Conservation (phyloP, 2,888 invertebrate genomes). For the Coremacera marginata region DNA sequence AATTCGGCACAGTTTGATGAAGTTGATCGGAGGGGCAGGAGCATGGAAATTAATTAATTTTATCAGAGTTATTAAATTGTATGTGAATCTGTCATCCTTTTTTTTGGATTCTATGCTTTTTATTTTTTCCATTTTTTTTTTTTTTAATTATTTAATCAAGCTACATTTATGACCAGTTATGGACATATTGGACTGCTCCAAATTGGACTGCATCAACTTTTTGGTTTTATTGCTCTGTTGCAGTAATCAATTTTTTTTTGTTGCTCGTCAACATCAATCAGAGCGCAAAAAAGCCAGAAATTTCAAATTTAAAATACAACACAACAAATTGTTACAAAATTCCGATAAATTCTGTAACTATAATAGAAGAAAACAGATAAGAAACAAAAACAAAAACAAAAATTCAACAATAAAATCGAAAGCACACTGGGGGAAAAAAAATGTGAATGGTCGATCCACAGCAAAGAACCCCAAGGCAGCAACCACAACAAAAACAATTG, state of each 20-base stretch:
- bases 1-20: background rate
- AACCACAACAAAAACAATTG: conserved; percentile 13
- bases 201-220: background rate
- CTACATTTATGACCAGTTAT: too few species aligned
- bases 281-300: conserved; percentile 54
- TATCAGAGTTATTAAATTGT: too few species aligned
- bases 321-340: conserved; percentile 5
- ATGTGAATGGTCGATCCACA: background rate
- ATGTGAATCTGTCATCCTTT: too few species aligned
- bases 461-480: background rate
- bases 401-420: conserved; percentile 5
- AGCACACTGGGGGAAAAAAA: background rate
- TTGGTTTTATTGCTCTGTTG: background rate
- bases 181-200: background rate
- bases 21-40: background rate
- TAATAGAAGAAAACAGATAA: conserved; percentile 1
- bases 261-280: conserved; percentile 58
- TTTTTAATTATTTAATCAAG: too few species aligned
- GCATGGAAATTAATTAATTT: background rate
- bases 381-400: background rate
- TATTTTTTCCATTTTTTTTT: too few species aligned
- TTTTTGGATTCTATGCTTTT: too few species aligned
- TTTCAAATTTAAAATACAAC: background rate
- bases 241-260: background rate
- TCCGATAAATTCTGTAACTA: background rate